These are phyloP conservation scores for Bubo blakistoni DNA, from an alignment of 2,113 vertebrate genomes.

Conservation along the genomic window DNA sequence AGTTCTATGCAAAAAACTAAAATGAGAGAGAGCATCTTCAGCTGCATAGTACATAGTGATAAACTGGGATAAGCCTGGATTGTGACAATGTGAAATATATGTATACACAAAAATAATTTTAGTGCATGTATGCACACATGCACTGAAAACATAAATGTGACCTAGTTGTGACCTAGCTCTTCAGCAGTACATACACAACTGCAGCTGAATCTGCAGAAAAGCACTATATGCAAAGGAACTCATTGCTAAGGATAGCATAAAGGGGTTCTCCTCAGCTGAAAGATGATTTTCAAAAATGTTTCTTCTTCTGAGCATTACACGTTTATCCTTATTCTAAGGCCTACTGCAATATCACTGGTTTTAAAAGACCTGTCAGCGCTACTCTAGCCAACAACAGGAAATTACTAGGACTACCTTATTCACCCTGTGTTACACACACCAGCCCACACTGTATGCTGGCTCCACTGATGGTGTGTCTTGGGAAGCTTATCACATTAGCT, in stretches of 20 bases:
- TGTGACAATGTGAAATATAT: background rate
- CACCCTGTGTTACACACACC: background rate
- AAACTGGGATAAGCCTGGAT: background rate
- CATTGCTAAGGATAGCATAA: no score
- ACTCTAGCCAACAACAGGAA: background rate
- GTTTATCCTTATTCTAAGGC: background rate
- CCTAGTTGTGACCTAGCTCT: background rate
- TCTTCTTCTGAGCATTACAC: background rate
- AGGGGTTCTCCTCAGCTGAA: background rate
- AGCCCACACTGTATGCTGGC: background rate
- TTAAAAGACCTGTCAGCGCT: background rate
- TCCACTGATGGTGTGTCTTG: background rate
- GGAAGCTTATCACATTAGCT: background rate
- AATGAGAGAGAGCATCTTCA: background rate
- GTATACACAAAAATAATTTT: accelerated
- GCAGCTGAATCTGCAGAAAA: background rate
- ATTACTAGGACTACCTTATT: background rate
- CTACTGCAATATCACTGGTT: background rate
- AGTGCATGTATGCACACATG: background rate
- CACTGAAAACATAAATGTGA: background rate
- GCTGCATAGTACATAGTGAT: background rate
- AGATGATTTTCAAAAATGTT: background rate
- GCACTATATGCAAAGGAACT: background rate
- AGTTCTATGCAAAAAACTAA: background rate
- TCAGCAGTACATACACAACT: background rate